These are phyloP conservation scores for Pteronotus mesoamericanus DNA, from an alignment of 2,797 vertebrate species.

Conservation along the genomic window DNA sequence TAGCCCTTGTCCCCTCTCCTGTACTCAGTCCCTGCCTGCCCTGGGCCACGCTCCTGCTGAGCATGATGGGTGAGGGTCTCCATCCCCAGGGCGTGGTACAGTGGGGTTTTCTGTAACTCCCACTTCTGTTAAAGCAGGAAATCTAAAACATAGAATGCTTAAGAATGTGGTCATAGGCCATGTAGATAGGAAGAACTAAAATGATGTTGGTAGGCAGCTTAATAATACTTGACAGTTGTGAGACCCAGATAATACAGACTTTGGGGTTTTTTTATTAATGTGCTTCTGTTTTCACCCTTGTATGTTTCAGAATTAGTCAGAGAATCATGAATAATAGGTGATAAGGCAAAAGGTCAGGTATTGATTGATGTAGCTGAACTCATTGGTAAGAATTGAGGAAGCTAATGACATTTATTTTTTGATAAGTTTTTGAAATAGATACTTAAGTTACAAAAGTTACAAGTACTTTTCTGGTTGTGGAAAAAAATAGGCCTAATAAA, in stretches of 20 bases:
- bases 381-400: neutral
- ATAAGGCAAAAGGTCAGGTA: neutral
- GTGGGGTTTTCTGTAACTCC: neutral
- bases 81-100: too few species aligned
- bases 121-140: neutral
- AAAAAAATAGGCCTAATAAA: neutral
- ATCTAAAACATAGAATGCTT: neutral
- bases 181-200: neutral
- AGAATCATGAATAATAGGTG: neutral
- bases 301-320: neutral
- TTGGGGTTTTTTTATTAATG: neutral
- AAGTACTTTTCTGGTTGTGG: neutral
- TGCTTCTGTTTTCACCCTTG: neutral
- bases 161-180: neutral
- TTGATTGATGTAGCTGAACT: neutral
- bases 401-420: neutral
- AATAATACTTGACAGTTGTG: neutral
- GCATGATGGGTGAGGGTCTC: neutral
- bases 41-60: neutral
- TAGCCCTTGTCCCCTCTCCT: too few species aligned
- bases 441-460: neutral
- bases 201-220: neutral
- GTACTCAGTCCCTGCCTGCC: neutral
- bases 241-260: neutral
- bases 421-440: neutral